Evolutionary conservation across 2,797 vertebrate species (phyloP), one percentile per base, ranked within the genome.

Genomic region (Holocentrus rufus): DNA sequence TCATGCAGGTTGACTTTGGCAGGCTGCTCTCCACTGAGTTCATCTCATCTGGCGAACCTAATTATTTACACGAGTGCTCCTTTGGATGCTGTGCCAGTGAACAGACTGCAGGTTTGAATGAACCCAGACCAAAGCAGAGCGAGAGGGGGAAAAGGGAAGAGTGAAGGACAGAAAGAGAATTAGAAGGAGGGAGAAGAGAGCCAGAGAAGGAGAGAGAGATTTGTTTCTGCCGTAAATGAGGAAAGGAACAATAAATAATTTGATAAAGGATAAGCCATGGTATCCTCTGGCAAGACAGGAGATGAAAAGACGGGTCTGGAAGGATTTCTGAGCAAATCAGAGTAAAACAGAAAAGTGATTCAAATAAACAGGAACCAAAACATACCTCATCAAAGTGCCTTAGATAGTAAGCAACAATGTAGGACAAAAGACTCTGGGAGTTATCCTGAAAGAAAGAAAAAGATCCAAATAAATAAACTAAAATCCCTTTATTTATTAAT

Each of bases 301-400:
- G 90, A 93, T 91, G 90, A 92, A 92, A 93, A 87, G 85, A 90
- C 74, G 79, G 90, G 86, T 89, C 88, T 91, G 91, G 90, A 92
- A 90, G 89, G 88, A 92, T 90, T 92, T 93, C 90, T 92, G 85
- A 93, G 90, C 87, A 91, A 93, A 90, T 91, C 87, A 91, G 88
- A 84, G 74, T 83, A 80, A 86, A 91, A 90, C 83, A 86, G 67
- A 88, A 83, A 91, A 89, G 80, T 83, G 75, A 92, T 86, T 91
- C 82, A 90, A 93, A 92, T 80, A 93, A 94, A 94, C 92, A 94
- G 87, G 86, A 92, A 93, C 82, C 83, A 87, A 92, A 86, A 94
- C 95, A 93, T 93, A 99, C 97, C 96, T 98, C 95, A 93, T 98
- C 96, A 95, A 98, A 98, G 93, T 99, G 96, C 86, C 93, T 96